Evolutionary conservation across 2,113 vertebrate genomes (phyloP), one percentile per base, ranked within the genome.

Genomic region (Pelobates fuscus): DNA sequence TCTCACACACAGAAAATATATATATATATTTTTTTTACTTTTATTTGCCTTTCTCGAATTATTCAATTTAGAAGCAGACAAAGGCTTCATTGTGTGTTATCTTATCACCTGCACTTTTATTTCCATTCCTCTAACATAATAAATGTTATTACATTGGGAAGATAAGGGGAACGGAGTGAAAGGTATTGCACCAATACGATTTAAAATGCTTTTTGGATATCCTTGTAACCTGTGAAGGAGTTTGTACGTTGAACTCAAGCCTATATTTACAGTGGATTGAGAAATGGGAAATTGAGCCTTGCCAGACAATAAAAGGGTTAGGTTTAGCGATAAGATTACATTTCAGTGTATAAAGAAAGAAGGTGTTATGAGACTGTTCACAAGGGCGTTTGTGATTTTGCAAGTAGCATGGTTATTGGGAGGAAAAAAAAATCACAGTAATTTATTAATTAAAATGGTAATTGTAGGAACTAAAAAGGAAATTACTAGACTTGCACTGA

Each of bases 81-180:
- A 70, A 43, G 68, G 23, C 12, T 10, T 24, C 54, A 23, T 43
- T 70, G 32, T 59, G 32, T 12, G 4, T 59, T 43, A 70, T 70
- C 54, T 70, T 70, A 70, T 70, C 54, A n/a, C 23, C 11, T 15
- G 21, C 54, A 25, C 68, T 59, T 70, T 27, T 70, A 70, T 58
- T 70, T 70, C 49, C 58, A 70, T 58, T 70, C 27, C 30, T 44
- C n/a, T 11, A 21, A 20, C n/a, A 44, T 70, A 15, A 27, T 60
- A 60, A 43, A 27, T 23, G 32, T 70, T 70, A 70, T 59, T 30
- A 21, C 55, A 14, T 60, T 44, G 8, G 15, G 21, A 8, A 43
- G 68, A 70, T 59, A 70, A 59, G 44, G 20, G 23, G 14, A 70
- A 23, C 21, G 25, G 24, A 23, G 52, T 69, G n/a, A 70, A 70